Evolutionary conservation across 2,797 vertebrate species (phyloP), one percentile per base, ranked within the genome.

Genomic region (Chelon auratus): DNA sequence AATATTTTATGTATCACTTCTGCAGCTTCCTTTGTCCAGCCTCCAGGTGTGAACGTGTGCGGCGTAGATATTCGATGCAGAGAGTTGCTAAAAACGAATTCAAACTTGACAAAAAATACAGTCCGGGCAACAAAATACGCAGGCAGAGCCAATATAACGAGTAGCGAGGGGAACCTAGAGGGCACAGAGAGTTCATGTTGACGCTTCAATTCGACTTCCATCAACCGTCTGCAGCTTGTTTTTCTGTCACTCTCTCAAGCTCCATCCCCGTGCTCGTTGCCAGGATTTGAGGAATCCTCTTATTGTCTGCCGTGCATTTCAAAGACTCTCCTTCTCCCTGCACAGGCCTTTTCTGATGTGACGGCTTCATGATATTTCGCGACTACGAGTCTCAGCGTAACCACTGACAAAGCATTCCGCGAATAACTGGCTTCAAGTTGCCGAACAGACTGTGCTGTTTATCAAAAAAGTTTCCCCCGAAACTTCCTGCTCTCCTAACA

Each of bases 371-470:
- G 66, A 81, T 59, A 68, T 86, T 79, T 77, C 62, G 62, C 59
- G 77, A 79, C 63, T 86, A 55, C 61, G 48, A 48, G 51, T 72
- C 63, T 86, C 30, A 11, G 40, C 36, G 3, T 43, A 70, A 67
- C 33, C 55, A 60, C 48, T 50, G 54, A 72, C 69, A 30, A 47
- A 43, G 56, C 45, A 52, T 65, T 22, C 43, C 63, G 62, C 68
- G 78, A 81, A 86, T 89, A 81, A 57, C 36, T 51, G 48, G 17
- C 54, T 78, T 72, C 37, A 53, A 78, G 43, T 75, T 62, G 65
- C 51, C 45, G 69, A 67, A 73, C 58, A 81, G 59, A 78, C 20
- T 36, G 37, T 33, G 48, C 36, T 62, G 17, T 59, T 43, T 54
- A 52, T 72, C 43, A n/a, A 74, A 22, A 78, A 20, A 17, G 43